Percentiles rank a stretch among this genome's conserved stretches.
Evolutionary conservation across 1,140 invertebrate species (phyloP).

Genomic region (Dinoponera quadriceps): DNA sequence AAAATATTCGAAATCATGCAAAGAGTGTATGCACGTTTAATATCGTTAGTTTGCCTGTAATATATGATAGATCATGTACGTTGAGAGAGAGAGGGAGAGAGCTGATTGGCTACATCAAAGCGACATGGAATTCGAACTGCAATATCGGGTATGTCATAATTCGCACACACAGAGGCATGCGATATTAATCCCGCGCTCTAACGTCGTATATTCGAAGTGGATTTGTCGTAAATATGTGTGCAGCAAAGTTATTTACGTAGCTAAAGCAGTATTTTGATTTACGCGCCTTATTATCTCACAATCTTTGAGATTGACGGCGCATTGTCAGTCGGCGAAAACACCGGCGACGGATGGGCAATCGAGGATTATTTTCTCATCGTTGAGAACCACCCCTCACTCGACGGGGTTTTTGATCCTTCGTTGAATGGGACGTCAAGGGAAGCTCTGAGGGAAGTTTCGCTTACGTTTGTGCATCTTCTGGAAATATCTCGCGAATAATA

Average conservation of each 20-base stretch:
- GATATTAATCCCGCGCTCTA: conserved; percentile 8
- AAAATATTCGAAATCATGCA: conserved; percentile 26
- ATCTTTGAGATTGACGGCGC: background rate
- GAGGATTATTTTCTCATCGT: too few relatives aligned
- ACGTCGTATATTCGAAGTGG: background rate
- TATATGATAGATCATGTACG: conserved; percentile 13
- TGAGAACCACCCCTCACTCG: too few relatives aligned
- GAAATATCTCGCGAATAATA: too few relatives aligned
- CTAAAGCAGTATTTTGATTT: conserved; percentile 24
- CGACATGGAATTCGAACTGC: conserved; percentile 36
- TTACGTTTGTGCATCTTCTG: too few relatives aligned
- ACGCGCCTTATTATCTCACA: conserved; percentile 20
- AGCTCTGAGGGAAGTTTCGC: too few relatives aligned
- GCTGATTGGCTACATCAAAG: conserved; percentile 46
- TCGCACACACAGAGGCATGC: background rate
- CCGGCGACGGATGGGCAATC: background rate
- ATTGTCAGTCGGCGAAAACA: conserved; percentile 2
- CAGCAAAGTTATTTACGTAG: conserved; percentile 30
- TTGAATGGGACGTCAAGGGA: too few relatives aligned
- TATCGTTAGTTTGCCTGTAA: conserved; percentile 37
- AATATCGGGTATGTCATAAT: conserved; percentile 12
- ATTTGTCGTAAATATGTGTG: conserved; percentile 7
- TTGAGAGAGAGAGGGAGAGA: background rate
- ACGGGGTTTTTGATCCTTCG: too few relatives aligned
- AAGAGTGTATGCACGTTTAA: conserved; percentile 26